Percentiles rank a stretch among this genome's conserved stretches.
Conservation (phyloP, 2,888 invertebrate species). For the Dasypolia templi region DNA sequence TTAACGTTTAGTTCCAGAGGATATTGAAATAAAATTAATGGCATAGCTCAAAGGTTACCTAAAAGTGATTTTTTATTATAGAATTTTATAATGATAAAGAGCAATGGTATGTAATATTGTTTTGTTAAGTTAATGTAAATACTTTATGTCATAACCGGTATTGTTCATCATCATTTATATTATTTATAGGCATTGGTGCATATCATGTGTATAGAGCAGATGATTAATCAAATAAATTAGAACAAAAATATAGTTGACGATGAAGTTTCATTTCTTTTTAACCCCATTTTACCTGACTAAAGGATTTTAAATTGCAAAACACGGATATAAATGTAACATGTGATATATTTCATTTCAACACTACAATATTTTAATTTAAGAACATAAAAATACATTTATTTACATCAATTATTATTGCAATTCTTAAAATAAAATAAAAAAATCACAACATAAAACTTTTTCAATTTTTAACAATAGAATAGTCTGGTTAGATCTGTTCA, state of each 20-base stretch:
- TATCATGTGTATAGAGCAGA: slow-evolving; percentile 91
- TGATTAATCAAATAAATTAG: slow-evolving; percentile 90
- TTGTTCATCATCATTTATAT: slow-evolving; percentile 87
- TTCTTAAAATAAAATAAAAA: slow-evolving; percentile 75
- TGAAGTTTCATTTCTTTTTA: slow-evolving; percentile 78
- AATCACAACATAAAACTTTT: slow-evolving; percentile 80
- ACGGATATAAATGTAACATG: slow-evolving; percentile 78
- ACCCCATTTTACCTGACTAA: not conserved
- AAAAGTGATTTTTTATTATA: slow-evolving; percentile 72
- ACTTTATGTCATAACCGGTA: slow-evolving; percentile 81
- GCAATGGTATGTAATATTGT: slow-evolving; percentile 78
- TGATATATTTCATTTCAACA: slow-evolving; percentile 85
- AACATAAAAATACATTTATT: slow-evolving; percentile 80
- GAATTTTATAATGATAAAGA: slow-evolving; percentile 78
- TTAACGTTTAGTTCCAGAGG: slow-evolving; percentile 67
- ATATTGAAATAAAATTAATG: slow-evolving; percentile 68
- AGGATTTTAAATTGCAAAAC: slow-evolving; percentile 8
- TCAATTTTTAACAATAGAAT: slow-evolving; percentile 45
- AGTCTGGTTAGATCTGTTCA: slow-evolving; percentile 62
- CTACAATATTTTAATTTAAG: slow-evolving; percentile 80
- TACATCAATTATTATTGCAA: slow-evolving; percentile 81
- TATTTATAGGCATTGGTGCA: slow-evolving; percentile 91
- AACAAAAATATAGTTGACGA: slow-evolving; percentile 84
- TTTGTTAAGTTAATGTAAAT: slow-evolving; percentile 81
- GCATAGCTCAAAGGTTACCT: slow-evolving; percentile 78